Evolutionary conservation across 1,140 invertebrate genomes (phyloP).

Genomic region (Psilanteris sp.): DNA sequence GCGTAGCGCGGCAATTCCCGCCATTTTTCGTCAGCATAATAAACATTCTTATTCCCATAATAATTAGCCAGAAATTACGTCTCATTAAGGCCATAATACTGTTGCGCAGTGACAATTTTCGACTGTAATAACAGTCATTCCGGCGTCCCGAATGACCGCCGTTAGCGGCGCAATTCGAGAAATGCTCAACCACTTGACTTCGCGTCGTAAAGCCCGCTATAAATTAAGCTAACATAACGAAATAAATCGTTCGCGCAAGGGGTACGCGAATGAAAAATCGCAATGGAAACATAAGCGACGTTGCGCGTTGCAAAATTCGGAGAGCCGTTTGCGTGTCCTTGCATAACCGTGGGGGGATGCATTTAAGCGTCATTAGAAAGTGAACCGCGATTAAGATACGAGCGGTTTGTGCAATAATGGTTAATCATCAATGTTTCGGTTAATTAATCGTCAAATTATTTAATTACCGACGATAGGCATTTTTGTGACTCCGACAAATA

Average conservation of each 20-base stretch:
- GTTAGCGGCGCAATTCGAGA: conserved; percentile 28
- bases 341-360: conserved; percentile 37
- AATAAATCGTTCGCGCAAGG: conserved; percentile 18
- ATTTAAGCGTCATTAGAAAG: conserved; percentile 44
- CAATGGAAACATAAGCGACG: conserved; percentile 13
- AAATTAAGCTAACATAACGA: conserved; percentile 37
- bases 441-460: conserved; percentile 34
- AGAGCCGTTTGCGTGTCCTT: conserved; percentile 28
- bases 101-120: conserved; percentile 31
- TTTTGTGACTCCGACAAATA: too few species aligned
- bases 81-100: conserved; percentile 23
- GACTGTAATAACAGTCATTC: conserved; percentile 35
- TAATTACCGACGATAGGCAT: too few species aligned
- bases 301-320: conserved; percentile 25
- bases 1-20: too few species aligned
- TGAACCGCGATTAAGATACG: conserved; percentile 35
- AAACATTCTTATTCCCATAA: conserved; percentile 20
- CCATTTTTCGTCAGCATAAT: conserved; percentile 18
- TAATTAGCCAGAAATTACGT: conserved; percentile 30
- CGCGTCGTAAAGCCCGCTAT: conserved; percentile 9
- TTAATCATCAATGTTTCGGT: conserved; percentile 11
- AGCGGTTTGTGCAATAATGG: conserved; percentile 26
- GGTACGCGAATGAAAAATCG: conserved; percentile 27
- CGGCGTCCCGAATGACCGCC: conserved; percentile 7
- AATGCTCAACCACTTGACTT: conserved; percentile 26